Percentiles rank a stretch among this genome's conserved stretches.
Evolutionary conservation across 64 coral and sea anemone genomes (phyloP).

Genomic region (Montipora sp.): DNA sequence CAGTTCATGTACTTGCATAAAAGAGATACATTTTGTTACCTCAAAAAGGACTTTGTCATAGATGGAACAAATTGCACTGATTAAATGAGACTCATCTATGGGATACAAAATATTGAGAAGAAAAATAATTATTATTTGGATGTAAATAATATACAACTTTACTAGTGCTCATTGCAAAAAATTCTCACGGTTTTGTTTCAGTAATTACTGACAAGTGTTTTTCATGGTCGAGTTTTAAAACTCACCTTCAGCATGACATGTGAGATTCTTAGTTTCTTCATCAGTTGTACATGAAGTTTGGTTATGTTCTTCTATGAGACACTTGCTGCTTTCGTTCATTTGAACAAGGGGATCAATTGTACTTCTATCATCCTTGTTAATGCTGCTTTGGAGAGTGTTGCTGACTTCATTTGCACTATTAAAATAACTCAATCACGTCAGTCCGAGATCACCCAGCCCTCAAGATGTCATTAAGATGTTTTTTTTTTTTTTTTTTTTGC

Average conservation of each 20-base stretch:
- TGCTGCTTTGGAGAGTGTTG: neutral
- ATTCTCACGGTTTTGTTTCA: too few relatives aligned
- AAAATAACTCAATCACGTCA: neutral
- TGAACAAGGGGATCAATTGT: neutral
- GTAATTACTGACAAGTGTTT: too few relatives aligned
- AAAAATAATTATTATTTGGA: too few relatives aligned
- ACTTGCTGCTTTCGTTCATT: neutral
- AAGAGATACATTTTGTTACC: neutral
- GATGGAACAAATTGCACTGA: neutral
- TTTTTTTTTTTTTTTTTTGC: too few relatives aligned
- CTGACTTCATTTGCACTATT: neutral
- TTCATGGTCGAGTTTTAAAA: neutral
- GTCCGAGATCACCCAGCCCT: too few relatives aligned
- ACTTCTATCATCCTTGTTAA: neutral
- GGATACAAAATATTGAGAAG: neutral
- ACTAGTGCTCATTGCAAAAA: too few relatives aligned
- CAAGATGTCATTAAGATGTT: too few relatives aligned
- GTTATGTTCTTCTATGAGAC: neutral
- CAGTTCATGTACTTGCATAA: neutral
- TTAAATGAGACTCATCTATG: slow-evolving; percentile 12
- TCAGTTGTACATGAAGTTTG: neutral
- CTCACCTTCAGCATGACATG: neutral
- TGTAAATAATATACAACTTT: too few relatives aligned
- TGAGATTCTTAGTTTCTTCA: neutral
- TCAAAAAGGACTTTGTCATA: slow-evolving; percentile 38